Percentiles rank a stretch among this genome's conserved stretches.
Conservation (phyloP, 2,797 vertebrate genomes). For the Thaleichthys pacificus region DNA sequence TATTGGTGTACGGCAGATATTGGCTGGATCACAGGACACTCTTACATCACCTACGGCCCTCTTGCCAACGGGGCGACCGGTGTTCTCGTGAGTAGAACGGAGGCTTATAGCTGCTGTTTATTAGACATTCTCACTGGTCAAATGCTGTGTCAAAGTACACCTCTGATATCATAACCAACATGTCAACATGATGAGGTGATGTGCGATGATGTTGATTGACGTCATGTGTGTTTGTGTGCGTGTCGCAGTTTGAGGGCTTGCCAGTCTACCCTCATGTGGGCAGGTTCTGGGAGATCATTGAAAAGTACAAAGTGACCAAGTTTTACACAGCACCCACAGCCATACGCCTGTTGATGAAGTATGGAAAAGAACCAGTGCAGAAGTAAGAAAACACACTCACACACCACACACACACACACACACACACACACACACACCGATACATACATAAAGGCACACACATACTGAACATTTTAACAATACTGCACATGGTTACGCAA, state of each 20-base stretch:
- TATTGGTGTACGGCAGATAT: conserved; percentile 84
- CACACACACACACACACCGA: too few species aligned
- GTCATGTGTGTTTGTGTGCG: conserved; percentile 28
- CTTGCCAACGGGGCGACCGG: conserved; percentile 78
- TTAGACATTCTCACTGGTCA: neutral
- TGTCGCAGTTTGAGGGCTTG: conserved; percentile 75
- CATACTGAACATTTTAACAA: too few species aligned
- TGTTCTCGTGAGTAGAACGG: conserved; percentile 65
- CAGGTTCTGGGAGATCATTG: conserved; percentile 78
- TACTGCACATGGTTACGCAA: too few species aligned
- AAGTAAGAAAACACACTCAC: conserved; percentile 58
- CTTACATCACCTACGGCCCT: conserved; percentile 80
- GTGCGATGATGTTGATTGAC: neutral
- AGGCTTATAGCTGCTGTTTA: neutral
- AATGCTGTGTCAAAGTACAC: neutral
- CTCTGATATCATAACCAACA: neutral
- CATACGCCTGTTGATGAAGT: conserved; percentile 81
- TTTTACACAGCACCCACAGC: conserved; percentile 82
- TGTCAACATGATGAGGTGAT: neutral
- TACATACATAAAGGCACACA: too few species aligned
- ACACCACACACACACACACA: neutral
- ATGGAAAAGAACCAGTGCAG: conserved; percentile 71
- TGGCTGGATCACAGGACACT: conserved; percentile 84
- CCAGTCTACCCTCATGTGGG: conserved; percentile 76
- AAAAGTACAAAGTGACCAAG: conserved; percentile 78